Evolutionary conservation across 1,140 invertebrate species (phyloP).

Genomic region (Micrasema longulum): DNA sequence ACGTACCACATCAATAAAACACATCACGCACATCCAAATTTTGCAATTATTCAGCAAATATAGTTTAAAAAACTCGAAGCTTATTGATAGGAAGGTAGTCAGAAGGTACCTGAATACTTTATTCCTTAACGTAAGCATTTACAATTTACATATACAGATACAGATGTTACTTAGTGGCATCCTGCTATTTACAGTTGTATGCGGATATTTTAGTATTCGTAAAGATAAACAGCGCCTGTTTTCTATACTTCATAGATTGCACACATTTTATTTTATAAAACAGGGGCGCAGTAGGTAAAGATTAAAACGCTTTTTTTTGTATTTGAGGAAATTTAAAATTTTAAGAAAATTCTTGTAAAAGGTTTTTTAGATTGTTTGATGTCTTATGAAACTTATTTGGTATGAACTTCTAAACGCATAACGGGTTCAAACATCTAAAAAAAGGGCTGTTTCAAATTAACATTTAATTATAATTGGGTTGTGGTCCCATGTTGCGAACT

Average conservation of each 20-base stretch:
- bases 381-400: not conserved
- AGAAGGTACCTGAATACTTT: too few species aligned
- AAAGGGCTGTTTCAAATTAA: too few species aligned
- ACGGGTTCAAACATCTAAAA: too few species aligned
- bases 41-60: not conserved
- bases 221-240: slow-evolving; percentile 3
- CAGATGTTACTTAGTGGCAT: not conserved
- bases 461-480: too few species aligned
- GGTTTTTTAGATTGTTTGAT: not conserved
- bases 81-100: too few species aligned
- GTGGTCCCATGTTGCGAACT: too few species aligned
- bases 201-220: slow-evolving; percentile 23
- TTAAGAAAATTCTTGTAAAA: not conserved
- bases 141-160: not conserved
- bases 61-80: too few species aligned
- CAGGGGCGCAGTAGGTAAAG: not conserved
- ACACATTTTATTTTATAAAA: not conserved
- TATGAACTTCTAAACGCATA: too few species aligned
- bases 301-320: not conserved
- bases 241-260: not conserved
- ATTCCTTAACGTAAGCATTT: not conserved
- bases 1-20: not conserved
- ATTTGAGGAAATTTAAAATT: not conserved
- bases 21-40: not conserved
- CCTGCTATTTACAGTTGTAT: slow-evolving; percentile 21